A percentile compares a stretch with the other conserved stretches of the same genome.
phyloP scores from a whole-genome alignment of 2,888 invertebrate genomes.

The Clusia tigrina region DNA sequence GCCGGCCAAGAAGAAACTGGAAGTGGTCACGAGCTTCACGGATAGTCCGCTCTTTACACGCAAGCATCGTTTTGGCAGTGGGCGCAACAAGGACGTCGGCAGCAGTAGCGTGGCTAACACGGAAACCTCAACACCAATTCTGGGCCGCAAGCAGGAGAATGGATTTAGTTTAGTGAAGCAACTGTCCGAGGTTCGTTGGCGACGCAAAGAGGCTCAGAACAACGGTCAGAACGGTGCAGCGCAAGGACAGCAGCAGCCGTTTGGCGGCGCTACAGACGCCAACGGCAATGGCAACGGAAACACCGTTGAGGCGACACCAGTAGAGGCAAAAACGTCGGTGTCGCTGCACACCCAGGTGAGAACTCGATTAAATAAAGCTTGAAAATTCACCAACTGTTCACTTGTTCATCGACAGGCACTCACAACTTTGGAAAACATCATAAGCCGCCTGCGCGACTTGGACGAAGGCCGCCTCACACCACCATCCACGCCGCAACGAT shows the following conservation, averaged over 20 bases:
- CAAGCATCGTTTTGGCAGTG: conserved; percentile 63
- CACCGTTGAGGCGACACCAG: conserved; percentile 60
- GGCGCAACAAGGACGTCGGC: conserved; percentile 50
- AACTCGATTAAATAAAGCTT: too few relatives aligned
- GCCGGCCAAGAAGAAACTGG: conserved; percentile 58
- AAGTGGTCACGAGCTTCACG: conserved; percentile 64
- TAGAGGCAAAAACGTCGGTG: conserved; percentile 63
- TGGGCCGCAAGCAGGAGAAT: conserved; percentile 60
- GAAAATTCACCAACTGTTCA: not conserved
- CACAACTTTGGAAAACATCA: conserved; percentile 69
- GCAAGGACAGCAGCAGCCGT: conserved; percentile 18
- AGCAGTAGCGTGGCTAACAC: conserved; percentile 41
- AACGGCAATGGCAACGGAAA: conserved; percentile 36
- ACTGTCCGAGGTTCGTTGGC: conserved; percentile 61
- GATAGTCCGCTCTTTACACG: conserved; percentile 64
- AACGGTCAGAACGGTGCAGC: conserved; percentile 29
- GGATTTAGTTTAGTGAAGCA: conserved; percentile 63
- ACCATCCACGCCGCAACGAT: conserved; percentile 67
- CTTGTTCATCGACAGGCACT: conserved; percentile 58
- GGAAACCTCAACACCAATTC: conserved; percentile 56
- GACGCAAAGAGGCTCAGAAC: conserved; percentile 55
- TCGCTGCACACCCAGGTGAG: conserved; percentile 64
- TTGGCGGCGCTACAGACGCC: conserved; percentile 16
- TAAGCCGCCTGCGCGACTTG: conserved; percentile 67
- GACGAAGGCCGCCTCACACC: conserved; percentile 67